Conservation (phyloP, 2,113 vertebrate genomes). For the Psephotus haematonotus region DNA sequence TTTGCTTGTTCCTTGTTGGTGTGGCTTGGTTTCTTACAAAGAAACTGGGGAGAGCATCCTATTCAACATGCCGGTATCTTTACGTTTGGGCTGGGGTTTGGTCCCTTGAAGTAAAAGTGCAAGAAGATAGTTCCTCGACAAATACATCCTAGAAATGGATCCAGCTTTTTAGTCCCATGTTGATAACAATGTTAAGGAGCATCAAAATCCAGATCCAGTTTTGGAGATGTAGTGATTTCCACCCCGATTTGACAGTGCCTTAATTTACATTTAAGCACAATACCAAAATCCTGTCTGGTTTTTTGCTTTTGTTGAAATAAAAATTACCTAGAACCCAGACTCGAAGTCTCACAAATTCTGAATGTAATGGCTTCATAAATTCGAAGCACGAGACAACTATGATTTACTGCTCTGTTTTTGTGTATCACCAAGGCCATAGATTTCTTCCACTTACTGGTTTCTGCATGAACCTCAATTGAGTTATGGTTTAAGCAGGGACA, state of each 20-base stretch:
- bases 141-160: not conserved
- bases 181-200: not conserved
- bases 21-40: not conserved
- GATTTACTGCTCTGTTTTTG: constrained; percentile 35
- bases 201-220: fast-evolving
- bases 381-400: not conserved
- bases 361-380: constrained; percentile 17
- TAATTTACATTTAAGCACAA: not conserved
- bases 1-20: not conserved
- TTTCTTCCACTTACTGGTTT: constrained; percentile 58
- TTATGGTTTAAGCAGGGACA: constrained; percentile 28
- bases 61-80: not conserved
- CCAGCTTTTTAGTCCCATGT: not conserved
- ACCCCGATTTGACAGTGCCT: not conserved
- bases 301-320: not conserved
- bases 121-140: not conserved
- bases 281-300: not conserved
- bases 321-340: not conserved
- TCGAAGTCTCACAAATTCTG: constrained; percentile 23
- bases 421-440: constrained; percentile 38
- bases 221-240: not conserved
- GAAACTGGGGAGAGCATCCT: not conserved
- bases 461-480: constrained; percentile 34
- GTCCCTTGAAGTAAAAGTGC: not conserved
- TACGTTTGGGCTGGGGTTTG: not conserved